phyloP scores from a whole-genome alignment of 2,113 vertebrate species.

The Tichodroma muraria region DNA sequence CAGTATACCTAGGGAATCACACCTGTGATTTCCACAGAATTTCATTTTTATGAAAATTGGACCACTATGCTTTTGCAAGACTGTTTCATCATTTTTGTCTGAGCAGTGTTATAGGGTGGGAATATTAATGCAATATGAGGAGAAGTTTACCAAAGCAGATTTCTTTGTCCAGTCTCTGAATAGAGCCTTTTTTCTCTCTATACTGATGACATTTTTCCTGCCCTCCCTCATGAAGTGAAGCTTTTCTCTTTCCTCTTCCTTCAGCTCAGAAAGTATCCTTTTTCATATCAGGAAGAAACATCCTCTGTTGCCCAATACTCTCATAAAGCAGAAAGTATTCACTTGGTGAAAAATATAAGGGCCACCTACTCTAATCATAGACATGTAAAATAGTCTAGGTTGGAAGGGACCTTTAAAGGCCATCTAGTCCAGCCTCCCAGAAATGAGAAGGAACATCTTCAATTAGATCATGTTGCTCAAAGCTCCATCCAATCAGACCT shows the following conservation, averaged over 20 bases:
- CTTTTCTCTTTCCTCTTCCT: neutral
- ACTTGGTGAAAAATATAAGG: neutral
- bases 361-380: neutral
- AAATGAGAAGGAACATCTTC: neutral
- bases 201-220: neutral
- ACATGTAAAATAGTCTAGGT: neutral
- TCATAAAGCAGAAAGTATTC: neutral
- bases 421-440: neutral
- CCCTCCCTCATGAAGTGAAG: neutral
- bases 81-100: neutral
- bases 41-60: neutral
- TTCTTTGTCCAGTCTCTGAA: neutral
- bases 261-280: neutral
- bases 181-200: neutral
- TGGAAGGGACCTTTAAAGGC: neutral
- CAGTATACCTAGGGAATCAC: fast-evolving
- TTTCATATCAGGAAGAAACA: neutral
- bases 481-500: neutral
- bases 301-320: neutral
- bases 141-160: neutral
- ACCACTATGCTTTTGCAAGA: neutral
- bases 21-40: neutral
- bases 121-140: neutral
- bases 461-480: neutral
- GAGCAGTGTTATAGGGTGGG: neutral